These are phyloP conservation scores for Takifugu ocellatus DNA, from an alignment of 2,797 vertebrate genomes.

Conservation along the genomic window DNA sequence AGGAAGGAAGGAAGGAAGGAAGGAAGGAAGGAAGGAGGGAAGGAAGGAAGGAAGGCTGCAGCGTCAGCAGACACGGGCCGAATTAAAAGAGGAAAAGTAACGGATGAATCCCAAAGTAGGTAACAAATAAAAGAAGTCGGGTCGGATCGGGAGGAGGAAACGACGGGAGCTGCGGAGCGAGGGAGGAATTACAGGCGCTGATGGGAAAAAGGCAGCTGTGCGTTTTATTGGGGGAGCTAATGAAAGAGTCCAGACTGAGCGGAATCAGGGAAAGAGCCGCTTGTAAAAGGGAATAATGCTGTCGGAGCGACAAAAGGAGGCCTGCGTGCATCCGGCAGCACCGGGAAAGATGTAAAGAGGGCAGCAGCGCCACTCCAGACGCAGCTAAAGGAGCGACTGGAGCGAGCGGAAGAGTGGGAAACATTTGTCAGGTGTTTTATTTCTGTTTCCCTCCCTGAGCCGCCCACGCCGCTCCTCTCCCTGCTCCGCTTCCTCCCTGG, in stretches of 20 bases:
- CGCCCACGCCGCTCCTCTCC: not conserved
- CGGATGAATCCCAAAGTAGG: constrained; percentile 43
- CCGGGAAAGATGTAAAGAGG: constrained; percentile 4
- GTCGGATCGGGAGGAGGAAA: constrained; percentile 33
- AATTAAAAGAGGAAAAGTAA: constrained; percentile 19
- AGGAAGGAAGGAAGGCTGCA: constrained; percentile 22
- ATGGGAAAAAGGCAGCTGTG: constrained; percentile 21
- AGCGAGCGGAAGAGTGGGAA: not conserved
- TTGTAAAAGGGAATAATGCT: constrained; percentile 1
- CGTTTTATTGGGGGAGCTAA: constrained; percentile 22
- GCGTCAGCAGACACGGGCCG: constrained; percentile 49
- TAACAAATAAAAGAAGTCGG: constrained; percentile 30
- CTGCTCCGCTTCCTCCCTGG: not conserved
- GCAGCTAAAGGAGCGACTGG: constrained; percentile 1
- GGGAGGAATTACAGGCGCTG: constrained; percentile 24
- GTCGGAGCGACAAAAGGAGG: constrained; percentile 7
- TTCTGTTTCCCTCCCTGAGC: not conserved
- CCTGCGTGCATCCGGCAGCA: constrained; percentile 1
- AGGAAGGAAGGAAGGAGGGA: not conserved
- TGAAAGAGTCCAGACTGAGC: constrained; percentile 5
- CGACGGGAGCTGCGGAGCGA: constrained; percentile 6
- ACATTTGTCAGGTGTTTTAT: not conserved
- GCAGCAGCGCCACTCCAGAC: not conserved
- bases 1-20: not conserved
- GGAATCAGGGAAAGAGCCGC: constrained; percentile 9